Conservation (phyloP, 30 jellyfish, hydroid and myxozoan species). For the Chrysaora quinquecirrha region DNA sequence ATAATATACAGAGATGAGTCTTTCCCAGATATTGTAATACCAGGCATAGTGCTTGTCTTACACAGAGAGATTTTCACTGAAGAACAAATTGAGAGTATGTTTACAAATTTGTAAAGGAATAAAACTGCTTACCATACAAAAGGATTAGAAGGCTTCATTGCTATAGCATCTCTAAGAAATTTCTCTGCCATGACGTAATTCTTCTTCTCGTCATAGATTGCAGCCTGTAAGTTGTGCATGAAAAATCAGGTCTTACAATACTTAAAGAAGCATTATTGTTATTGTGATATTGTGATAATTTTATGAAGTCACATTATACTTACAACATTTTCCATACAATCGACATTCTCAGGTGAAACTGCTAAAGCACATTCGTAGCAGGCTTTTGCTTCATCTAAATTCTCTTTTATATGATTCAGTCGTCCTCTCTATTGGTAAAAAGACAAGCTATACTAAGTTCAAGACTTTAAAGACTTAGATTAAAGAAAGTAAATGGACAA, state of each 20-base stretch:
- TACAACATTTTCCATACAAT: conserved; percentile 79
- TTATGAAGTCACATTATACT: conserved; percentile 17
- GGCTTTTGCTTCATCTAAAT: conserved; percentile 77
- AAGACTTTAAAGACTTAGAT: no score
- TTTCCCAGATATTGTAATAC: no score
- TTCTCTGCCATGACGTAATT: conserved; percentile 80
- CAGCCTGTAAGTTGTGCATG: conserved; percentile 71
- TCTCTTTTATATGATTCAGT: conserved; percentile 69
- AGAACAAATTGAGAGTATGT: no score
- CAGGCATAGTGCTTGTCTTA: no score
- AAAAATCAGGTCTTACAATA: no score
- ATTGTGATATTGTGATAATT: no score
- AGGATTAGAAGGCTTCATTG: conserved; percentile 75
- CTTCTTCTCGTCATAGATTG: conserved; percentile 63
- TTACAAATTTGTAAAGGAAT: no score
- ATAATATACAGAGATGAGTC: no score
- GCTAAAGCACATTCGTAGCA: conserved; percentile 94
- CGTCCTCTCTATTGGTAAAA: conserved; percentile 78
- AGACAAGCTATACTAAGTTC: no score
- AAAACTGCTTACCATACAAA: conserved; percentile 69
- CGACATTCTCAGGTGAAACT: conserved; percentile 72
- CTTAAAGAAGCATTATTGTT: no score
- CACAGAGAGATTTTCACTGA: no score
- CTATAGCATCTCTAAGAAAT: conserved; percentile 73
- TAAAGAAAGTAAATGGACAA: no score